Evolutionary conservation across 2,888 invertebrate species (phyloP).

Genomic region (Scaptomyza polygonia): DNA sequence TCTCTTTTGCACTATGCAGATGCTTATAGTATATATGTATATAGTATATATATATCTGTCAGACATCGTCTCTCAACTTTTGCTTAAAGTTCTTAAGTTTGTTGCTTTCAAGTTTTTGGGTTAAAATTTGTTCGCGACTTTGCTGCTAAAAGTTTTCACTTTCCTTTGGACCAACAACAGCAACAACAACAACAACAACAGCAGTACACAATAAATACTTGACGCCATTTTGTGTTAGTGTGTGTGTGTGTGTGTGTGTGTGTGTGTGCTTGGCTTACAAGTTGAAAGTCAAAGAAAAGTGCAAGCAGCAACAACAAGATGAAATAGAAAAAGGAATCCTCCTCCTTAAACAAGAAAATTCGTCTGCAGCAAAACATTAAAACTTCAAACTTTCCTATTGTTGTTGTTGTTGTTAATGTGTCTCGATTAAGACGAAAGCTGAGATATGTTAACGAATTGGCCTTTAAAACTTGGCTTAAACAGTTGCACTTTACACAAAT

Average conservation of each 20-base stretch:
- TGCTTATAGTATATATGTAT: background rate
- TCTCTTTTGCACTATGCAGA: too few species aligned
- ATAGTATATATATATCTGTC: conserved; percentile 1
- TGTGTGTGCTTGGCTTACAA: conserved; percentile 43
- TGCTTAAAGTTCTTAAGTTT: conserved; percentile 43
- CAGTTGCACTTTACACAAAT: too few species aligned
- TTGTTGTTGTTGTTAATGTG: background rate
- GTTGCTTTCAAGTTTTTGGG: conserved; percentile 45
- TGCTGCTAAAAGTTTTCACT: conserved; percentile 72
- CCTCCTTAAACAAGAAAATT: conserved; percentile 48
- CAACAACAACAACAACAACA: conserved; percentile 44
- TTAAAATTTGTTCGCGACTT: conserved; percentile 71
- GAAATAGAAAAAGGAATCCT: conserved; percentile 26
- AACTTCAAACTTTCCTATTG: conserved; percentile 48
- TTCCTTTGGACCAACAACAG: conserved; percentile 54
- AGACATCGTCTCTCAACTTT: conserved; percentile 54
- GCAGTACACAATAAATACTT: conserved; percentile 71
- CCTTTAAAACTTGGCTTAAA: too few species aligned
- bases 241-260: conserved; percentile 25
- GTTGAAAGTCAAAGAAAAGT: conserved; percentile 71
- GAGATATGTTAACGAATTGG: conserved; percentile 19
- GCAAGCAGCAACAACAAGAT: conserved; percentile 48
- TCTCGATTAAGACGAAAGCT: conserved; percentile 9
- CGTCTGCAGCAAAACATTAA: conserved; percentile 63
- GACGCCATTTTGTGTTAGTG: conserved; percentile 59